Evolutionary conservation across 2,888 invertebrate species (phyloP), one percentile per base, ranked within the genome.

Genomic region (Cheilosia soror): DNA sequence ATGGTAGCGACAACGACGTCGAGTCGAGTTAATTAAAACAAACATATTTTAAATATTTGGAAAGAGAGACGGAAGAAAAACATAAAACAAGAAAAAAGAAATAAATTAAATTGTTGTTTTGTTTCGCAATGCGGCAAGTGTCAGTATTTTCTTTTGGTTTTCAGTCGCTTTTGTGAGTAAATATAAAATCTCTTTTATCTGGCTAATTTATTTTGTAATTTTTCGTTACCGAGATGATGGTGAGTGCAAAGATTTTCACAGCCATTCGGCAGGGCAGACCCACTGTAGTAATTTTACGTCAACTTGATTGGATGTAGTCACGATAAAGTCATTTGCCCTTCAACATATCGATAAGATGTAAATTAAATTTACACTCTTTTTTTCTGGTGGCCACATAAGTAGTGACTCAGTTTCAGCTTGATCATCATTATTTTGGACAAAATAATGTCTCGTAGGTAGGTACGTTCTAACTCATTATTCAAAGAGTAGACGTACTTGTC

Each of bases 101-200:
- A 55, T 53, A 57, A 49, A 58, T 68, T 58, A 42, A 49, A 60
- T 68, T 55, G 63, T 77, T 84, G 84, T 79, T 83, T 79, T 80
- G 80, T 80, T 84, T 84, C 75, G 71, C 84, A 84, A 84, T 75
- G 84, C 84, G 84, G 84, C 80, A 75, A 84, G 75, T 80, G 80
- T 69, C 84, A 78, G 79, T 69, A 55, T 62, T 60, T 60, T 44
- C n/a, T 29, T 65, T 25, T 57, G 42, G n/a, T 55, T 33, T 15
- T 65, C 33, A 6, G 13, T 53, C 5, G 51, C 31, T 58, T 25
- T 68, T 71, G 72, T 78, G 73, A 73, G 69, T 78, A 81, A 63
- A 62, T 62, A 63, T 42, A 65, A 69, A 81, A 37, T 60, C 11
- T 60, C 40, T 77, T 66, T 75, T 75, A 63, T 76, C 62, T 42